Conservation (phyloP, 2,888 invertebrate genomes). For the Heteromyza rotundicornis region DNA sequence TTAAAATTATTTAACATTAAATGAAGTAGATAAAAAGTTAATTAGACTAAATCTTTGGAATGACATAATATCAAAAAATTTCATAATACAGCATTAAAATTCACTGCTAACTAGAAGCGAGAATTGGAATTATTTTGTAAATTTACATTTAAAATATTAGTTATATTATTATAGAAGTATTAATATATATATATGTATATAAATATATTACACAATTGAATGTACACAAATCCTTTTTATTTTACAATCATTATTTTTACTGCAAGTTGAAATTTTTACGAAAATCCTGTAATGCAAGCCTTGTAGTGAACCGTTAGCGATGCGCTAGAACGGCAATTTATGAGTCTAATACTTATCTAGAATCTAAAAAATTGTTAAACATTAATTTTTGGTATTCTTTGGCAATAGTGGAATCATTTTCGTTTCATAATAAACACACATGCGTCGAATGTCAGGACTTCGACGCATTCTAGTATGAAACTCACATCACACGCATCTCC, state of each 20-base stretch:
- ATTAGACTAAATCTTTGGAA: conserved; percentile 61
- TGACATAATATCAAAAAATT: conserved; percentile 58
- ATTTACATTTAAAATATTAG: conserved; percentile 11
- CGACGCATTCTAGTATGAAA: too few relatives aligned
- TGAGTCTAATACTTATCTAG: too few relatives aligned
- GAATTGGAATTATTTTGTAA: conserved; percentile 15
- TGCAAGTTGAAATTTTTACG: too few relatives aligned
- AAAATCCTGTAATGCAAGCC: too few relatives aligned
- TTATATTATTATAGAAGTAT: conserved; percentile 1
- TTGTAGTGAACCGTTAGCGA: too few relatives aligned
- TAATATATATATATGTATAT: conserved; percentile 12
- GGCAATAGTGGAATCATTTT: conserved; percentile 45
- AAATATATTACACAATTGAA: conserved; percentile 8
- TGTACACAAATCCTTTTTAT: conserved; percentile 6
- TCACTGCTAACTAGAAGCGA: conserved; percentile 46
- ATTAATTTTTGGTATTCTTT: conserved; percentile 32
- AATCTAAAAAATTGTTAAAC: conserved; percentile 11
- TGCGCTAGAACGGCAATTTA: too few relatives aligned
- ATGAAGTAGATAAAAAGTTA: conserved; percentile 36
- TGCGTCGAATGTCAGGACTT: too few relatives aligned
- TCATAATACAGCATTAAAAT: conserved; percentile 51
- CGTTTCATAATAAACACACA: too few relatives aligned
- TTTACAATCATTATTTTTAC: not conserved
- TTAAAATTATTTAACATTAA: conserved; percentile 48
- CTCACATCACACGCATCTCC: too few relatives aligned